A percentile compares a stretch with the other conserved stretches of the same genome.
Conservation (phyloP, 1,140 invertebrate species). For the Penaeus indicus region DNA sequence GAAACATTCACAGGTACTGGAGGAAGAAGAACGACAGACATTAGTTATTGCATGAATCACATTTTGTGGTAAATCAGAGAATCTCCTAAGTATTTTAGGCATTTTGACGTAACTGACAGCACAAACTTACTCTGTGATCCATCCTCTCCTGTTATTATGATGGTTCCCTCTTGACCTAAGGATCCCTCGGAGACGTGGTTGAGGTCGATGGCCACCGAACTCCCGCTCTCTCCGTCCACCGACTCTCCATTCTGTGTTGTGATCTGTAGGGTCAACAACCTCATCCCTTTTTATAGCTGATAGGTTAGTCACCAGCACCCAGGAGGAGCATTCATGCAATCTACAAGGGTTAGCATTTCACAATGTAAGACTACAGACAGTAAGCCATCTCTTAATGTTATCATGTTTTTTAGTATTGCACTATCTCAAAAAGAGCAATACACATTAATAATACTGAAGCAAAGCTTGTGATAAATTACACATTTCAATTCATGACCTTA, state of each 20-base stretch:
- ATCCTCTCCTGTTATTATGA: constrained; percentile 94
- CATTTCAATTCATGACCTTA: neutral
- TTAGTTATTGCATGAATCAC: constrained; percentile 3
- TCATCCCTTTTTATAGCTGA: constrained; percentile 68
- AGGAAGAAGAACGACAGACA: constrained; percentile 16
- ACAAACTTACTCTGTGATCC: constrained; percentile 81
- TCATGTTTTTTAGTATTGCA: no score
- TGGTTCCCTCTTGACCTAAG: constrained; percentile 90
- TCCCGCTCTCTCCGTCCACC: constrained; percentile 68
- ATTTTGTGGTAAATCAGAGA: neutral
- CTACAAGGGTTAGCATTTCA: constrained; percentile 40
- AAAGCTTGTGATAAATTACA: neutral
- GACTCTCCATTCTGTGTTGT: constrained; percentile 63
- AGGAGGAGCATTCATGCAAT: constrained; percentile 41
- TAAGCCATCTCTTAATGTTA: no score
- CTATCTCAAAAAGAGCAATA: no score
- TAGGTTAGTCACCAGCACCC: constrained; percentile 47
- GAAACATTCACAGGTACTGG: constrained; percentile 68
- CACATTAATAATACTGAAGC: no score
- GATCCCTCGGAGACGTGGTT: constrained; percentile 89
- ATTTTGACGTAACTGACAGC: neutral
- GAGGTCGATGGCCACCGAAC: constrained; percentile 83
- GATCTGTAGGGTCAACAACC: constrained; percentile 76
- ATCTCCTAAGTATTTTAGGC: no score
- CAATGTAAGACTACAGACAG: constrained; percentile 36